phyloP scores from a whole-genome alignment of 2,888 invertebrate genomes.

The Cheilosia impressa region DNA sequence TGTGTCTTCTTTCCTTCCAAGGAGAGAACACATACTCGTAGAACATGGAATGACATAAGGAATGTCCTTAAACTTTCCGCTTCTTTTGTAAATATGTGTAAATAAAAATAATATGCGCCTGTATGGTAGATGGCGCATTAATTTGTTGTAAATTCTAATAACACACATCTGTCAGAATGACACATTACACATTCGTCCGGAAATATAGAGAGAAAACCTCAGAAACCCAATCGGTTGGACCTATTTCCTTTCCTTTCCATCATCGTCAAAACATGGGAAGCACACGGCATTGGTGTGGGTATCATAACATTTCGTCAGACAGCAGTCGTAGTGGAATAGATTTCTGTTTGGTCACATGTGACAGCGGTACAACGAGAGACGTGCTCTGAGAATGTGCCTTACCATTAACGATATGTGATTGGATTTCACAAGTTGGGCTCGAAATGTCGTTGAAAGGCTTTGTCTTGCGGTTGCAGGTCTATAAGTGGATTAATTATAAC shows the following conservation, averaged over 20 bases:
- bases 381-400: conserved; percentile 26
- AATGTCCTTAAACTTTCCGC: conserved; percentile 45
- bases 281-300: neutral
- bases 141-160: conserved; percentile 38
- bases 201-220: conserved; percentile 46
- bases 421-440: conserved; percentile 41
- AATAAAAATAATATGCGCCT: neutral
- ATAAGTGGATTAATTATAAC: conserved; percentile 39
- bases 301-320: conserved; percentile 18
- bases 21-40: conserved; percentile 1
- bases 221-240: conserved; percentile 68
- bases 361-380: conserved; percentile 15
- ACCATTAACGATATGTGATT: conserved; percentile 20
- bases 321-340: conserved; percentile 4
- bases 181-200: conserved; percentile 28
- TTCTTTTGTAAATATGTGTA: neutral
- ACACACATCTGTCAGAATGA: conserved; percentile 31
- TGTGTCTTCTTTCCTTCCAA: conserved; percentile 22
- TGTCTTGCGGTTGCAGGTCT: conserved; percentile 30
- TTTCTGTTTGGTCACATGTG: conserved; percentile 6
- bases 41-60: neutral
- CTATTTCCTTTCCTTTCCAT: conserved; percentile 47
- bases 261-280: conserved; percentile 4
- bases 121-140: conserved; percentile 14
- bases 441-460: conserved; percentile 25